Evolutionary conservation across 1,140 invertebrate species (phyloP), one percentile per base, ranked within the genome.

Genomic region (Idris sp.): DNA sequence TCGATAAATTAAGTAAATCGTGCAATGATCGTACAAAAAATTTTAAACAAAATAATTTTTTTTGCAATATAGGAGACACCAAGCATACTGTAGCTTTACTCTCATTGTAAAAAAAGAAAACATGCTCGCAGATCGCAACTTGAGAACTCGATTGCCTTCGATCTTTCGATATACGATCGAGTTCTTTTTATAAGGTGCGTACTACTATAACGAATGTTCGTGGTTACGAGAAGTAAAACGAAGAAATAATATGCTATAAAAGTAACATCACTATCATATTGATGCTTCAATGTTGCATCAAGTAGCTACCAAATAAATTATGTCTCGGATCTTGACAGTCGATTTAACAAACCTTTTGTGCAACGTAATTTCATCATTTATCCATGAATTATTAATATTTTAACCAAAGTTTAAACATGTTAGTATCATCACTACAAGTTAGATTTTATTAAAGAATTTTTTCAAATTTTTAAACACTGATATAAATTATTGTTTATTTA

Each of bases 61-160:
- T 6, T 4, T 71, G 61, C 48, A 28, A 53, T 61, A 33, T 18
- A 48, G 18, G 51, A 51, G 44, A 64, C 44, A 74, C 28, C 18
- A 38, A 31, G 53, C 19, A 35, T 14, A 46, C 40, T 48, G 18
- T 54, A 68, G 62, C 64, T 74, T 68, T 18, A 62, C 56, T 43
- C 38, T 58, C 28, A 64, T 68, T 58, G 31, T 54, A 59, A 67
- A 67, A 74, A 68, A 68, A 68, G 71, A 31, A 49, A 74, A 74
- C 72, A 68, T 64, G 72, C 68, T 74, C 68, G 51, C 72, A 68
- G 72, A 74, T 74, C 72, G 73, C 69, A 75, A 75, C 73, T 69
- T 75, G 73, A 75, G 73, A 75, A 75, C 73, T 65, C 64, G 73
- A 75, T 75, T 69, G 64, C 73, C 73, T 75, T 75, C 73, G 58